Conservation (phyloP, 2,888 invertebrate genomes). For the Yponomeuta evonymella region DNA sequence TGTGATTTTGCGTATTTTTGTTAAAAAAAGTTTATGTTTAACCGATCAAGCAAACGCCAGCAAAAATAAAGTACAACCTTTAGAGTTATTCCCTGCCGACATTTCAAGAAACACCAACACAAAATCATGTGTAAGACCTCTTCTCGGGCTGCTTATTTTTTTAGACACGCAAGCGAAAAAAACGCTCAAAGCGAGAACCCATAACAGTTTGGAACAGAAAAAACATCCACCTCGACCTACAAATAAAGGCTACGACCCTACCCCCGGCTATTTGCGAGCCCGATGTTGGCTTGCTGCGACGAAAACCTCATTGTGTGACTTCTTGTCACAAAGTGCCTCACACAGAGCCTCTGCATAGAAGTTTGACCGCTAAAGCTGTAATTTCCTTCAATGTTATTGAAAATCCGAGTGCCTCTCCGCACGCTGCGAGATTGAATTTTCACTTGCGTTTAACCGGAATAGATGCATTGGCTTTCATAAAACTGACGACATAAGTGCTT, state of each 20-base stretch:
- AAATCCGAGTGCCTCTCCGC: slow-evolving; percentile 35
- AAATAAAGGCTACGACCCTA: slow-evolving; percentile 63
- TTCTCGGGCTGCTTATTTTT: slow-evolving; percentile 1
- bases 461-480: neutral
- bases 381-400: slow-evolving; percentile 52
- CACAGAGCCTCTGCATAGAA: slow-evolving; percentile 43
- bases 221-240: slow-evolving; percentile 32
- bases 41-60: neutral
- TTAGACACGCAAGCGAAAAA: slow-evolving; percentile 9
- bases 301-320: slow-evolving; percentile 67
- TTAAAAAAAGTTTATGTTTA: no score
- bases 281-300: slow-evolving; percentile 54
- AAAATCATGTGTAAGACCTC: neutral
- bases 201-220: slow-evolving; percentile 23
- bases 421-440: slow-evolving; percentile 16
- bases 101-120: neutral
- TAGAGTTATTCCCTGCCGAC: neutral
- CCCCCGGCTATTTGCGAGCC: slow-evolving; percentile 62
- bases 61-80: neutral
- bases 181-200: neutral
- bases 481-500: neutral
- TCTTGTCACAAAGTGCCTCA: slow-evolving; percentile 53
- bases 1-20: neutral
- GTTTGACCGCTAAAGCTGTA: slow-evolving; percentile 46
- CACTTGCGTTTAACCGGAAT: slow-evolving; percentile 12